These are phyloP conservation scores for Drosophila rubida DNA, from an alignment of 2,888 invertebrate genomes.

Conservation along the genomic window DNA sequence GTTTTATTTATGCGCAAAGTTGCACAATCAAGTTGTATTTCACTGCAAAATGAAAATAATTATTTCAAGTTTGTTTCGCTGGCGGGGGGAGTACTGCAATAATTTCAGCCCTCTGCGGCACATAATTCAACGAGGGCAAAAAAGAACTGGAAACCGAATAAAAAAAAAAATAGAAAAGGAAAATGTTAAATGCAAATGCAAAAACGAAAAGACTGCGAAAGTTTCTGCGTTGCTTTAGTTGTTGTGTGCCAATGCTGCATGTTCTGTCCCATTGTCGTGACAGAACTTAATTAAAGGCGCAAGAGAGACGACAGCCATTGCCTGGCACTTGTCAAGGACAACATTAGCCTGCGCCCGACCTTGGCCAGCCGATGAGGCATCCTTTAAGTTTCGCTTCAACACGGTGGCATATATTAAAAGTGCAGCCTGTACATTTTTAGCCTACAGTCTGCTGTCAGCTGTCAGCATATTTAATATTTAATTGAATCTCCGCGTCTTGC, in stretches of 20 bases:
- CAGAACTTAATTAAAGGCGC: slow-evolving; percentile 57
- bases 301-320: slow-evolving; percentile 29
- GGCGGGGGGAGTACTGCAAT: slow-evolving; percentile 26
- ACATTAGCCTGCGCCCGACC: slow-evolving; percentile 25
- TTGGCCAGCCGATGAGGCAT: slow-evolving; percentile 1
- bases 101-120: slow-evolving; percentile 30
- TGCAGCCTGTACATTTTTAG: background rate
- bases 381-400: background rate
- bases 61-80: slow-evolving; percentile 47
- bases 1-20: slow-evolving; percentile 65
- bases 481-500: slow-evolving; percentile 30
- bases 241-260: slow-evolving; percentile 34
- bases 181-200: slow-evolving; percentile 29
- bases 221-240: slow-evolving; percentile 29
- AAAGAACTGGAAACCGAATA: background rate
- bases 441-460: background rate
- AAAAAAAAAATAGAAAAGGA: background rate
- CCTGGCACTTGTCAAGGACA: slow-evolving; percentile 42
- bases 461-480: slow-evolving; percentile 24
- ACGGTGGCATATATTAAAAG: slow-evolving; percentile 2
- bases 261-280: slow-evolving; percentile 53
- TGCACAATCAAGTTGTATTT: slow-evolving; percentile 62
- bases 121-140: slow-evolving; percentile 30
- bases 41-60: slow-evolving; percentile 59
- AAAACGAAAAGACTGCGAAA: slow-evolving; percentile 46